phyloP scores from a whole-genome alignment of 2,113 vertebrate genomes.

The Shinisaurus crocodilurus region DNA sequence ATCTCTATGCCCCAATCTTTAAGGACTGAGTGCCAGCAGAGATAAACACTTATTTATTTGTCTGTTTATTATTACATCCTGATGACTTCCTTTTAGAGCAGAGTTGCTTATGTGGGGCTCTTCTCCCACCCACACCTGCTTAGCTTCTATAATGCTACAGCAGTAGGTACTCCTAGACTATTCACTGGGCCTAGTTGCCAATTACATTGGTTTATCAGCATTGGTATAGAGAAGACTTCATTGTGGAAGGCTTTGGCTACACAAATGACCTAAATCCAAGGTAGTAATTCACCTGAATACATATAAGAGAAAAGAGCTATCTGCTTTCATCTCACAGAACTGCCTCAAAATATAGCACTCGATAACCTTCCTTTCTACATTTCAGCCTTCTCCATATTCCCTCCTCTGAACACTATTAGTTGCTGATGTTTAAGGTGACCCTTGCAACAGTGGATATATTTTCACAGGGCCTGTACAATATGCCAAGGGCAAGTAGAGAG shows the following conservation, averaged over 20 bases:
- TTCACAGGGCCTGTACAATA: neutral
- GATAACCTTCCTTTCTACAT: neutral
- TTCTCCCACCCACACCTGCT: neutral
- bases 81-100: neutral
- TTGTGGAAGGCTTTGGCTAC: neutral
- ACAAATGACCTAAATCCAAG: neutral
- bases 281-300: neutral
- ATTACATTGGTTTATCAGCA: neutral
- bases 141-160: neutral
- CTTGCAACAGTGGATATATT: neutral
- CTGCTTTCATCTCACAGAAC: neutral
- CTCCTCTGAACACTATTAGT: neutral
- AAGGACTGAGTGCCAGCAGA: neutral
- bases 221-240: neutral
- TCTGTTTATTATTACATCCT: neutral
- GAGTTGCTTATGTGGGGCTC: neutral
- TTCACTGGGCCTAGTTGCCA: neutral
- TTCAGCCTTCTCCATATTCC: neutral
- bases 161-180: neutral
- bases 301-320: neutral
- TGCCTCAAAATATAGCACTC: neutral
- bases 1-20: neutral
- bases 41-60: neutral
- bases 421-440: conserved; percentile 20
- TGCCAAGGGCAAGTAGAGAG: neutral